phyloP scores from a whole-genome alignment of 2,888 invertebrate genomes.

The Philereme vetulata region DNA sequence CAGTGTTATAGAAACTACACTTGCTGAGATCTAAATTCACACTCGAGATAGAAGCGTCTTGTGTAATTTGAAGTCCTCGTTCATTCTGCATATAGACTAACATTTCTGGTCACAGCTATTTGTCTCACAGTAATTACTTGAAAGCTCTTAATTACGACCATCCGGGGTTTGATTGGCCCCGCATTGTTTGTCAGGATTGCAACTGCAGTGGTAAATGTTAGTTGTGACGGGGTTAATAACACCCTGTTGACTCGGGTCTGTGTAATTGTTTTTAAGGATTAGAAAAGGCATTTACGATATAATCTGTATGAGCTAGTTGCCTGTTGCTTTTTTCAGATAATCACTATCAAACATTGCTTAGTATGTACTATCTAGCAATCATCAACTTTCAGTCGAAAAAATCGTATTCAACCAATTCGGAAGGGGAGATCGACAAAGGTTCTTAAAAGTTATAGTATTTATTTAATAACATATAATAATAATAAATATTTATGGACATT shows the following conservation, averaged over 20 bases:
- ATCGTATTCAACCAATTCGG: too few species aligned
- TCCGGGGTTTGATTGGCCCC: constrained; percentile 74
- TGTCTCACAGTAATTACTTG: constrained; percentile 68
- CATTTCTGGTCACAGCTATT: constrained; percentile 44
- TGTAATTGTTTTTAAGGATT: constrained; percentile 17
- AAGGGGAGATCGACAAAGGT: too few species aligned
- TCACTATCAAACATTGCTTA: too few species aligned
- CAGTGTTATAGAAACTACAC: too few species aligned
- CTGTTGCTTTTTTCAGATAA: too few species aligned
- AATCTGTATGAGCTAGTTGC: too few species aligned
- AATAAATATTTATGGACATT: too few species aligned
- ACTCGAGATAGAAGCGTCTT: neutral
- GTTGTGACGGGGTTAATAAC: constrained; percentile 45
- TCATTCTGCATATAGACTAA: constrained; percentile 14
- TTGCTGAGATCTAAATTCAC: neutral
- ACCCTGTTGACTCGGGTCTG: constrained; percentile 37
- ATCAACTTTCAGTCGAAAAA: too few species aligned
- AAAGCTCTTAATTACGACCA: constrained; percentile 76
- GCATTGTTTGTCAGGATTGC: constrained; percentile 75
- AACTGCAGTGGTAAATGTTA: constrained; percentile 58
- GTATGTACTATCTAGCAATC: too few species aligned
- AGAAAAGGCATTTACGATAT: too few species aligned
- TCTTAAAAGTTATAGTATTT: too few species aligned
- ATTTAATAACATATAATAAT: too few species aligned
- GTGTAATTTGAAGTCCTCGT: constrained; percentile 3